Evolutionary conservation across 2,113 vertebrate genomes (phyloP).

Genomic region (Accipiter virgatus): DNA sequence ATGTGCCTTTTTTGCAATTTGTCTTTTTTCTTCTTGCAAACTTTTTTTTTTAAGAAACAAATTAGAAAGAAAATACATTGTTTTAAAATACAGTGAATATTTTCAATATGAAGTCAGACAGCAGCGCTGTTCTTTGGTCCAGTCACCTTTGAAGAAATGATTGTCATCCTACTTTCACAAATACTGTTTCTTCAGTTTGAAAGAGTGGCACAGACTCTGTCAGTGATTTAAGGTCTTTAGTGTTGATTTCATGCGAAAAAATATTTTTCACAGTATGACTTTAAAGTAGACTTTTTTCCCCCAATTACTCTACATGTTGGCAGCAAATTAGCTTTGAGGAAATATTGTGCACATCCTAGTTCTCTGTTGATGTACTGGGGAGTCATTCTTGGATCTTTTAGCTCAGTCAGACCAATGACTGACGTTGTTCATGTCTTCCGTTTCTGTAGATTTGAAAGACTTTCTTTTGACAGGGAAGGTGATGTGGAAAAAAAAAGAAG

Average conservation of each 20-base stretch:
- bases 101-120: not conserved
- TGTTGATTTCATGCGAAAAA: not conserved
- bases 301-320: slow-evolving; percentile 44
- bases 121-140: not conserved
- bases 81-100: not conserved
- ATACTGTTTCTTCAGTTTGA: not conserved
- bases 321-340: slow-evolving; percentile 65
- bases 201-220: not conserved
- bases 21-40: not conserved
- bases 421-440: slow-evolving; percentile 11
- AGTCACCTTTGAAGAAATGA: slow-evolving; percentile 34
- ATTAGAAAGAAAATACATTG: not conserved
- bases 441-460: slow-evolving; percentile 48
- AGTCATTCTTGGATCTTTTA: slow-evolving; percentile 47
- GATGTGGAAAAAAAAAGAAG: slow-evolving; percentile 30
- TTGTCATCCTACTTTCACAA: not conserved
- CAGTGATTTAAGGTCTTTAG: slow-evolving; percentile 42
- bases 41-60: not conserved
- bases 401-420: slow-evolving; percentile 46
- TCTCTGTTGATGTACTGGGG: slow-evolving; percentile 31
- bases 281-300: slow-evolving; percentile 35
- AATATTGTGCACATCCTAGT: not conserved
- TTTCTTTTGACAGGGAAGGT: slow-evolving; percentile 58
- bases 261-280: slow-evolving; percentile 50
- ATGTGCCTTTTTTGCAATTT: not conserved